Base-by-base conservation (phyloP, 1,140 invertebrate species). In the Homalodisca vitripennis region DNA sequence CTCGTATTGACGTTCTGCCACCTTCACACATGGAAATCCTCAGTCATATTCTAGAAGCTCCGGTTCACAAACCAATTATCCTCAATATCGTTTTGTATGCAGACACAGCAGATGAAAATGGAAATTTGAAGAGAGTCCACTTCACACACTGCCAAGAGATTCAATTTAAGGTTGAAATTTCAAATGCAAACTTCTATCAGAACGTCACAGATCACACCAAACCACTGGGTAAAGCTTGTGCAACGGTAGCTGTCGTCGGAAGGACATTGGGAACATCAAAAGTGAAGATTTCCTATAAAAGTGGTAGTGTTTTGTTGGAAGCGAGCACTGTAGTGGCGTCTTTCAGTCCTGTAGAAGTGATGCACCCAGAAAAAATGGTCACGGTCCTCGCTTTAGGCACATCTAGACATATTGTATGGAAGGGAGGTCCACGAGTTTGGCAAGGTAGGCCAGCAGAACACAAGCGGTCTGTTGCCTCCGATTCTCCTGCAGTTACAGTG, bases 31-130 rank as follows among this genome's bases (percentile, higher is more conserved):
- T 94, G 47, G 83, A 87, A 79, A 89, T 93, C 65, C 80, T 88
- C 3, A 84, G 88, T 34, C 86, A 88, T 63, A 82, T 84, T 51
- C 87, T 91, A 73, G 92, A 94, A 78, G 87, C 87, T 0, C 85
- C 89, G 68, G 78, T 92, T 1, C 86, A 84, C 3, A 84, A 84
- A 67, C 80, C 82, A 0, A 85, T 94, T 51, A 79, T 83, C 62
- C 73, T 94, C 0, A 89, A 92, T 66, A 78, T 94, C 0, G 87
- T 85, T 2, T 77, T 93, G 0, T 89, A 85, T 76, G 86, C 86
- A 14, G 57, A 69, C 20, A 78, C 81, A 74, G 72, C 83, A 75
- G 66, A 73, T 12, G 75, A 75, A 12, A 77, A 79, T 20, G 80
- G 80, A 12, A 81, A 80, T 31, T 78, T 66, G 32, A 55, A 48